Conservation (phyloP, 1,140 invertebrate species). For the Rhyacophila brunnea region DNA sequence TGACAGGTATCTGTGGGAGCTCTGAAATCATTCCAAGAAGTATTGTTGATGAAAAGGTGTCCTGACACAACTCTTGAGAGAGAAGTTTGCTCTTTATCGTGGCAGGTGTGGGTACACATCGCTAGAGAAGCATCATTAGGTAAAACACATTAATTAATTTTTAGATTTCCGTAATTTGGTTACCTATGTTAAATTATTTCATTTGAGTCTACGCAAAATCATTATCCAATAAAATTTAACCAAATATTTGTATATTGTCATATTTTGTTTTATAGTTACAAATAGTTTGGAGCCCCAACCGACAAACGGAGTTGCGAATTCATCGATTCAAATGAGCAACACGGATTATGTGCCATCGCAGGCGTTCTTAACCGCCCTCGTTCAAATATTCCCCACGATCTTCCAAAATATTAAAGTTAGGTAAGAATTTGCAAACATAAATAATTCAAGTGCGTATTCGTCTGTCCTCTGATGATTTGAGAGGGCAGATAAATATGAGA, state of each 20-base stretch:
- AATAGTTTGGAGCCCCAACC: not conserved
- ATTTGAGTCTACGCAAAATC: no score
- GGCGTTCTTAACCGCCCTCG: conserved; percentile 86
- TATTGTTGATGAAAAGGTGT: conserved; percentile 58
- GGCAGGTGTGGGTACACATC: conserved; percentile 48
- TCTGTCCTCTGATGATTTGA: no score
- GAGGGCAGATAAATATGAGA: no score
- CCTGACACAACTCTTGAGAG: conserved; percentile 32
- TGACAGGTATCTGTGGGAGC: conserved; percentile 84
- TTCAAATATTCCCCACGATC: conserved; percentile 91
- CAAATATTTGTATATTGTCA: no score
- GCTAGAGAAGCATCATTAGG: conserved; percentile 36
- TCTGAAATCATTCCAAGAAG: conserved; percentile 93
- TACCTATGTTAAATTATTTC: not conserved
- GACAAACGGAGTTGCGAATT: not conserved
- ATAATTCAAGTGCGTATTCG: no score
- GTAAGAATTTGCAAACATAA: conserved; percentile 56
- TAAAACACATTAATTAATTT: not conserved
- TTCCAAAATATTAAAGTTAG: conserved; percentile 86
- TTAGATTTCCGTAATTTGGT: not conserved
- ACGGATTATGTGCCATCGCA: conserved; percentile 79
- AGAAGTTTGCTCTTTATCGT: conserved; percentile 47
- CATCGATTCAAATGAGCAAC: not conserved
- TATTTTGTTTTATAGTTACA: not conserved
- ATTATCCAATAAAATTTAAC: no score